Percentiles rank a stretch among this genome's conserved stretches.
These are phyloP conservation scores for Pardosa pseudoannulata DNA, from an alignment of 2,888 invertebrate genomes.

Conservation along the genomic window DNA sequence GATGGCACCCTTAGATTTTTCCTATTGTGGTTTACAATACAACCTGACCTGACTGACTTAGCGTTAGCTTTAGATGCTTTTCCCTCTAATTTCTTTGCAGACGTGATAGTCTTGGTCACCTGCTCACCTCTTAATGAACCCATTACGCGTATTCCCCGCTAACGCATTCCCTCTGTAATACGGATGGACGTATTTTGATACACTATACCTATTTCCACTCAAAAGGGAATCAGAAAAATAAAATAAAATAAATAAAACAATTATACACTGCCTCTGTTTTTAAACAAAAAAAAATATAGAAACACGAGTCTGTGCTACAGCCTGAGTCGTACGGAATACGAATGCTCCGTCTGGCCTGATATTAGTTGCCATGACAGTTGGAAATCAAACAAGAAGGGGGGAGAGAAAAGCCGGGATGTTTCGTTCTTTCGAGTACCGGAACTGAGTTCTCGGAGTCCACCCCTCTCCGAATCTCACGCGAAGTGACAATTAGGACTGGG, in stretches of 20 bases:
- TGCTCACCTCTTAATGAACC: too few relatives aligned
- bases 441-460: conserved; percentile 49
- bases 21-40: too few relatives aligned
- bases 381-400: conserved; percentile 63
- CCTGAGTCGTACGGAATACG: background rate
- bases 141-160: too few relatives aligned
- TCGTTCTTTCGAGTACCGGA: conserved; percentile 57
- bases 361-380: conserved; percentile 65
- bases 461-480: conserved; percentile 57
- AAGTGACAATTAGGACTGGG: conserved; percentile 52
- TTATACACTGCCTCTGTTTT: background rate
- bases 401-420: conserved; percentile 33
- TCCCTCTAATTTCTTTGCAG: too few relatives aligned
- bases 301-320: background rate
- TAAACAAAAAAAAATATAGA: too few relatives aligned
- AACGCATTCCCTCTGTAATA: too few relatives aligned
- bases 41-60: too few relatives aligned
- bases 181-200: too few relatives aligned
- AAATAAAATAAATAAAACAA: background rate
- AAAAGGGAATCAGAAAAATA: background rate
- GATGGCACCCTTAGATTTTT: too few relatives aligned
- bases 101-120: too few relatives aligned
- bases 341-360: conserved; percentile 25
- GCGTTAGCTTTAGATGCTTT: too few relatives aligned
- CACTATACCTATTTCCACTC: too few relatives aligned